A percentile compares a stretch with the other conserved stretches of the same genome.
Conservation (phyloP, 2,113 vertebrate species). For the Zosterops borbonicus region DNA sequence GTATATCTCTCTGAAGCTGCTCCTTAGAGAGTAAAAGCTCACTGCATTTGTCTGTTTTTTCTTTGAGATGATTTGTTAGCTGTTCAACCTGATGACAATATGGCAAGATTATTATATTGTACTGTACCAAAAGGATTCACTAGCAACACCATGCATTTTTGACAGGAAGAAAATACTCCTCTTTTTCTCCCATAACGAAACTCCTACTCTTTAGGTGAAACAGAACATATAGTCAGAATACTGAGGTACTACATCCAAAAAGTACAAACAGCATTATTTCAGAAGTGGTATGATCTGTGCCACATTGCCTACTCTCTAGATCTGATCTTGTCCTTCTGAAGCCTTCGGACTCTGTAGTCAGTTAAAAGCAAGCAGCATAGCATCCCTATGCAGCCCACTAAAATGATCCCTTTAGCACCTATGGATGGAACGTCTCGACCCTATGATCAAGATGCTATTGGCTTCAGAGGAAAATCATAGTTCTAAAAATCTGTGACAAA, state of each 20-base stretch:
- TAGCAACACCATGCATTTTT: not conserved
- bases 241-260: not conserved
- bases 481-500: not conserved
- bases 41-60: conserved; percentile 95
- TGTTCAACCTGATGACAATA: conserved; percentile 83
- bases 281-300: not conserved
- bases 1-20: conserved; percentile 89
- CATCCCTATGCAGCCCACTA: not conserved
- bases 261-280: not conserved
- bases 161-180: not conserved
- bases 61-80: conserved; percentile 88
- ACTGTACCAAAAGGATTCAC: not conserved
- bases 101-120: not conserved
- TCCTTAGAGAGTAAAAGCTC: conserved; percentile 90
- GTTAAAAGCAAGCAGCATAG: not conserved
- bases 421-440: not conserved
- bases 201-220: not conserved
- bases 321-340: not conserved
- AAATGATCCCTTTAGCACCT: not conserved
- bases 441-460: not conserved
- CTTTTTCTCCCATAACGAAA: not conserved
- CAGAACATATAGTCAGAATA: not conserved
- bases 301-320: not conserved
- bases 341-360: not conserved
- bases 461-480: not conserved